phyloP scores from a whole-genome alignment of 1,140 invertebrate genomes.

The Heliconius nattereri region DNA sequence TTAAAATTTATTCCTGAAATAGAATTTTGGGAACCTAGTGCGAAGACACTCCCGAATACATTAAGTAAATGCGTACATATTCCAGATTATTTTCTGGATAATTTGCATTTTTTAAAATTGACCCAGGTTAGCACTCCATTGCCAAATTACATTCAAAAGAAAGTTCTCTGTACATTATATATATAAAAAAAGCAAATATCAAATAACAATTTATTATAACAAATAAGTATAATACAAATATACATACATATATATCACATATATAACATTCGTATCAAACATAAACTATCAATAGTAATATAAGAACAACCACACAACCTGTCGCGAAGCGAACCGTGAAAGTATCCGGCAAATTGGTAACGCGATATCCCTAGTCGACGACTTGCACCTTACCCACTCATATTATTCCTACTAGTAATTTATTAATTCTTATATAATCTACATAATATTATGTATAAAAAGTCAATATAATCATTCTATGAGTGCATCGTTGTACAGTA shows the following conservation, averaged over 20 bases:
- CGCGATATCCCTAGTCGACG: not conserved
- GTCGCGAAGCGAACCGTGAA: constrained; percentile 27
- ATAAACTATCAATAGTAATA: constrained; percentile 10
- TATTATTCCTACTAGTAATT: not conserved
- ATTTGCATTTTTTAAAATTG: too few species aligned
- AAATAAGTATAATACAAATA: not conserved
- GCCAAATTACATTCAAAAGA: too few species aligned
- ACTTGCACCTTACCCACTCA: constrained; percentile 5
- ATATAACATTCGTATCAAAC: not conserved
- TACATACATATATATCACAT: not conserved
- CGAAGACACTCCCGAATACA: too few species aligned
- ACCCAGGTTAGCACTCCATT: too few species aligned
- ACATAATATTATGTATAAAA: not conserved
- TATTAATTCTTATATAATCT: not conserved
- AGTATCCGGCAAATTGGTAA: constrained; percentile 34
- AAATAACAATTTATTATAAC: not conserved
- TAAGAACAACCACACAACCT: constrained; percentile 20
- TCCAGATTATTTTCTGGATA: too few species aligned
- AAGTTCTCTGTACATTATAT: not conserved
- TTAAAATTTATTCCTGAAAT: too few species aligned
- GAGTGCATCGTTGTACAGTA: too few species aligned
- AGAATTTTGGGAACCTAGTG: too few species aligned
- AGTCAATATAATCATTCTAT: not conserved
- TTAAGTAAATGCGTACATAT: too few species aligned
- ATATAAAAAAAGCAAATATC: not conserved